These are phyloP conservation scores for Champsocephalus gunnari DNA, from an alignment of 2,797 vertebrate genomes.

Conservation along the genomic window DNA sequence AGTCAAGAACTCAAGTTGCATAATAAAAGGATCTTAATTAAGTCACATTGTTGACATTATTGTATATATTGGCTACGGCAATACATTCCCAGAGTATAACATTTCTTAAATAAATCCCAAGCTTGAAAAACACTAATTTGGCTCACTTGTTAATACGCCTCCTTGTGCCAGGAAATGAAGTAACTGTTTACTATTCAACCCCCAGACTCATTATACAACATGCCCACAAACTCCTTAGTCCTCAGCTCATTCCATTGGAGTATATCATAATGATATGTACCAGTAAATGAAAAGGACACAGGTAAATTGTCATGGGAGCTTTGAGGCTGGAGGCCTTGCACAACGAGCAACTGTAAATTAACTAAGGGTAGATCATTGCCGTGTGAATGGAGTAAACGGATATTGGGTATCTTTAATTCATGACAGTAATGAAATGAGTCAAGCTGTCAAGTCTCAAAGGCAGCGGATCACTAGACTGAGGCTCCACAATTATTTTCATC, in stretches of 20 bases:
- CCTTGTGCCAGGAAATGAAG: constrained; percentile 27
- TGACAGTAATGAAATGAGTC: constrained; percentile 81
- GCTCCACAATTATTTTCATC: constrained; percentile 73
- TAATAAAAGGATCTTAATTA: constrained; percentile 40
- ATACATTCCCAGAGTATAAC: constrained; percentile 21
- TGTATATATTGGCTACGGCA: constrained; percentile 10
- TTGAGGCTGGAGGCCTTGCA: constrained; percentile 57
- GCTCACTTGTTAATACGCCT: constrained; percentile 33
- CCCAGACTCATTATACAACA: constrained; percentile 63
- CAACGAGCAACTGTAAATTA: constrained; percentile 68
- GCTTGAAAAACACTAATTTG: constrained; percentile 30
- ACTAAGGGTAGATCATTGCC: constrained; percentile 60
- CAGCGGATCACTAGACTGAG: constrained; percentile 48
- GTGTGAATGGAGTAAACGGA: constrained; percentile 36
- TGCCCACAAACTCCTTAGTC: constrained; percentile 43
- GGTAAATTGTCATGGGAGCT: constrained; percentile 74
- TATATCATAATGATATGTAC: constrained; percentile 62
- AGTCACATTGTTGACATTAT: constrained; percentile 29
- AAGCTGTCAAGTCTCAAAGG: constrained; percentile 78
- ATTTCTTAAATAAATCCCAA: constrained; percentile 29
- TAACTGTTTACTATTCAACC: constrained; percentile 56
- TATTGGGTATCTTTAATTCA: constrained; percentile 80
- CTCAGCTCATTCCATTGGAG: constrained; percentile 47
- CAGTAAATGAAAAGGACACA: constrained; percentile 72
- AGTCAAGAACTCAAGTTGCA: constrained; percentile 14